Percentiles rank a stretch among this genome's conserved stretches.
Evolutionary conservation across 2,888 invertebrate genomes (phyloP).

Genomic region (Ochropleura plecta): DNA sequence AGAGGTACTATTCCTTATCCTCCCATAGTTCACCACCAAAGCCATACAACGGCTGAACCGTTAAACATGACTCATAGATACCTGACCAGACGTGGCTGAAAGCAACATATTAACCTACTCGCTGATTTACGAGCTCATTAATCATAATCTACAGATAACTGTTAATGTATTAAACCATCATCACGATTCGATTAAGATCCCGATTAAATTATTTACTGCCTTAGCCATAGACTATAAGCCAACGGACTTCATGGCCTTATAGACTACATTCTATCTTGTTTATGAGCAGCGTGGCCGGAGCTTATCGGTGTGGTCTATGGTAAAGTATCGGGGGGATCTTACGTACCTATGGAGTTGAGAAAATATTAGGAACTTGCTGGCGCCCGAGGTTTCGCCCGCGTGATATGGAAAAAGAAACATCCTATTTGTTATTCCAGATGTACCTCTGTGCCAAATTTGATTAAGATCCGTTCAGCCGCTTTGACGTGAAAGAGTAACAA

Average conservation of each 20-base stretch:
- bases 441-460: too few relatives aligned
- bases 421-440: too few relatives aligned
- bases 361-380: not conserved
- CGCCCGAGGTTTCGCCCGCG: too few relatives aligned
- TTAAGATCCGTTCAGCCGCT: too few relatives aligned
- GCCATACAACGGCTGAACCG: not conserved
- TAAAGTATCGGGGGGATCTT: too few relatives aligned
- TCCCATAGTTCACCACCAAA: not conserved
- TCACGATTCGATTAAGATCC: conserved; percentile 47
- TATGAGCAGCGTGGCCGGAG: not conserved
- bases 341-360: not conserved
- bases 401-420: too few relatives aligned
- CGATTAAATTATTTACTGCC: conserved; percentile 33
- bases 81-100: not conserved
- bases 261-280: conserved; percentile 5
- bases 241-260: not conserved
- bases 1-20: not conserved
- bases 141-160: conserved; percentile 34
- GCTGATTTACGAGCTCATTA: conserved; percentile 26
- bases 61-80: conserved; percentile 9
- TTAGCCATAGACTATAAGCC: not conserved
- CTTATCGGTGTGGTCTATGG: conserved; percentile 5
- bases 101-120: conserved; percentile 22
- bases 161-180: conserved; percentile 40
- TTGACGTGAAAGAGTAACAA: too few relatives aligned